Conservation (phyloP, 2,888 invertebrate genomes). For the Tipula helvola region DNA sequence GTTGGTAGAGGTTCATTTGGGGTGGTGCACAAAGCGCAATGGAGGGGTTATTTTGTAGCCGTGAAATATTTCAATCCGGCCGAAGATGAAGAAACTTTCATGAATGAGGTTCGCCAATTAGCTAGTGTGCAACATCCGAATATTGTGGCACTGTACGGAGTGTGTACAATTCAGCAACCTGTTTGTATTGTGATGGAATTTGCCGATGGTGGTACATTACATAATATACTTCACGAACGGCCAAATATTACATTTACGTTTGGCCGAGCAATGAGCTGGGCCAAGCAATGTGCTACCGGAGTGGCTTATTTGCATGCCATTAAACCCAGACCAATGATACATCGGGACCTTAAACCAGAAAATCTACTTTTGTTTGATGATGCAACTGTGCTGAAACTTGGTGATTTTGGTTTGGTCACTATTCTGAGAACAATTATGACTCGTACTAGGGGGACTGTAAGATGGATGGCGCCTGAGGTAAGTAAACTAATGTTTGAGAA, state of each 20-base stretch:
- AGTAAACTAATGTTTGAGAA: no score
- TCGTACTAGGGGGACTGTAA: constrained; percentile 91
- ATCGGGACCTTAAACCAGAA: constrained; percentile 82
- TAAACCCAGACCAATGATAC: constrained; percentile 89
- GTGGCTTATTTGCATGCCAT: constrained; percentile 91
- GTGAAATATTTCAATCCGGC: constrained; percentile 87
- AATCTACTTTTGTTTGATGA: constrained; percentile 78
- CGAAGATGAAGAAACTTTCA: constrained; percentile 79
- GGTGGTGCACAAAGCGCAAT: constrained; percentile 79
- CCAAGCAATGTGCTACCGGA: constrained; percentile 86
- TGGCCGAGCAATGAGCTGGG: constrained; percentile 95
- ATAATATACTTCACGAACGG: constrained; percentile 81
- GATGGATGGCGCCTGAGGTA: constrained; percentile 99
- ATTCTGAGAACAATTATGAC: constrained; percentile 94
- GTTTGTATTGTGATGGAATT: constrained; percentile 95
- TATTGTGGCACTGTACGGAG: constrained; percentile 86
- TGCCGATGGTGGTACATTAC: constrained; percentile 94
- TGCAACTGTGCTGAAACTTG: constrained; percentile 83
- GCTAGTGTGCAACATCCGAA: constrained; percentile 87
- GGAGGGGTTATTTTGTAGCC: constrained; percentile 78
- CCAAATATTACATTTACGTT: constrained; percentile 72
- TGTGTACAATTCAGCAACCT: constrained; percentile 63
- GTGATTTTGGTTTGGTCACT: constrained; percentile 97
- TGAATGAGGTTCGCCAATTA: constrained; percentile 77
- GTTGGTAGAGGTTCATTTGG: constrained; percentile 93